phyloP scores from a whole-genome alignment of 2,113 vertebrate genomes.

The Serranochromis macrocephalus region DNA sequence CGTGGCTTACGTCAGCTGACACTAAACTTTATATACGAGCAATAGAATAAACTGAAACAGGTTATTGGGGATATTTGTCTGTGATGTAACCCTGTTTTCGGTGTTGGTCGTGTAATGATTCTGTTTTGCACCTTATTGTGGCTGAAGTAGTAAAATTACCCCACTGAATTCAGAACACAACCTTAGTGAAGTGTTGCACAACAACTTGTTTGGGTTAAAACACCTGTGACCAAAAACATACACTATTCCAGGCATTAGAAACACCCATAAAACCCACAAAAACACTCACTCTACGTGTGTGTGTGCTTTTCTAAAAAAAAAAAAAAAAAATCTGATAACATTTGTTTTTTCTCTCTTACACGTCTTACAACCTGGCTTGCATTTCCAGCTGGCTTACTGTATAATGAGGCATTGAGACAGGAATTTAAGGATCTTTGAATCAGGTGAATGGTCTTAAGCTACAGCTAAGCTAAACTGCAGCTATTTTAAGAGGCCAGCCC shows the following conservation, averaged over 20 bases:
- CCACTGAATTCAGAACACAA: neutral
- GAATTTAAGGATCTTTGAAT: conserved; percentile 39
- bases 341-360: neutral
- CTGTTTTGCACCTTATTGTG: neutral
- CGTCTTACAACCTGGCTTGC: neutral
- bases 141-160: neutral
- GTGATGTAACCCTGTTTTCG: neutral
- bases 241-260: neutral
- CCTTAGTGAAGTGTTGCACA: neutral
- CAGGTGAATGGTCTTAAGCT: conserved; percentile 57
- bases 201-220: neutral
- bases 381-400: conserved; percentile 13
- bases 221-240: neutral
- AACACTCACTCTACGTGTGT: neutral
- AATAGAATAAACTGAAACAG: neutral
- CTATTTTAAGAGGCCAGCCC: conserved; percentile 39
- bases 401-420: conserved; percentile 15
- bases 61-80: neutral
- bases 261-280: neutral
- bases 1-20: neutral
- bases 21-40: neutral
- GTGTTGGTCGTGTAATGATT: neutral
- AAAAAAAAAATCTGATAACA: accelerated
- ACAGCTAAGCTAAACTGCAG: conserved; percentile 22
- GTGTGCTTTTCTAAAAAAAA: neutral